phyloP scores from a whole-genome alignment of 1,140 invertebrate species.

The Arion vulgaris region DNA sequence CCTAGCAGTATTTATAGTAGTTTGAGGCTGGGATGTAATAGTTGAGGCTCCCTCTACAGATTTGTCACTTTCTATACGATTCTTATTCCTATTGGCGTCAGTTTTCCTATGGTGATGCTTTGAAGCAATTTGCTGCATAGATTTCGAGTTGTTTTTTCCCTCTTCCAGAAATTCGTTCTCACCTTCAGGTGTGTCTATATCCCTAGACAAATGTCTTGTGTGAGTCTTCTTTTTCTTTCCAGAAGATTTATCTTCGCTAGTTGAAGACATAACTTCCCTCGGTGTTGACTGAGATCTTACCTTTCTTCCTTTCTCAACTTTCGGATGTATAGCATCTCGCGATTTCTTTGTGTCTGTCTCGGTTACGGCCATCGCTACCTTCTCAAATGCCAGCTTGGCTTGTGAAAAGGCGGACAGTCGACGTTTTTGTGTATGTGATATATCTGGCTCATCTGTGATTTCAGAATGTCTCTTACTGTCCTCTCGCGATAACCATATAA shows the following conservation, averaged over 20 bases:
- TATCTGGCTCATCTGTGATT: background rate
- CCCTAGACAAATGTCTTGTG: background rate
- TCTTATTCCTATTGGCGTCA: background rate
- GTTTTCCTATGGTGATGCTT: background rate
- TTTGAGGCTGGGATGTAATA: background rate
- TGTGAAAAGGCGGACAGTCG: slow-evolving; percentile 9
- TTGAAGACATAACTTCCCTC: background rate
- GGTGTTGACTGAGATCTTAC: slow-evolving; percentile 18
- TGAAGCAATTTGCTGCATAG: slow-evolving; percentile 13
- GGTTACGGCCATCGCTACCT: slow-evolving; percentile 33
- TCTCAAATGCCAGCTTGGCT: slow-evolving; percentile 27
- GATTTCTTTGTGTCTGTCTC: background rate
- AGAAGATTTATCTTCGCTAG: background rate
- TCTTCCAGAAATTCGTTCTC: background rate
- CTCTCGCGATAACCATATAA: slow-evolving; percentile 10
- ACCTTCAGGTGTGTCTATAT: background rate
- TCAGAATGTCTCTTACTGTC: slow-evolving; percentile 15
- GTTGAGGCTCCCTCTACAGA: background rate
- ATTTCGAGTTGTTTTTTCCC: background rate
- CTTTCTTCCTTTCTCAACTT: background rate
- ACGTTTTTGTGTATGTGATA: background rate
- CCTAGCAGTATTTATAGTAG: background rate
- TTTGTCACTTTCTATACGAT: background rate
- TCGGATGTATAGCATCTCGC: too few species aligned
- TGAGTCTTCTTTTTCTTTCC: background rate